These are phyloP conservation scores for Drosophila mayri DNA, from an alignment of 1,140 invertebrate genomes.

Conservation along the genomic window DNA sequence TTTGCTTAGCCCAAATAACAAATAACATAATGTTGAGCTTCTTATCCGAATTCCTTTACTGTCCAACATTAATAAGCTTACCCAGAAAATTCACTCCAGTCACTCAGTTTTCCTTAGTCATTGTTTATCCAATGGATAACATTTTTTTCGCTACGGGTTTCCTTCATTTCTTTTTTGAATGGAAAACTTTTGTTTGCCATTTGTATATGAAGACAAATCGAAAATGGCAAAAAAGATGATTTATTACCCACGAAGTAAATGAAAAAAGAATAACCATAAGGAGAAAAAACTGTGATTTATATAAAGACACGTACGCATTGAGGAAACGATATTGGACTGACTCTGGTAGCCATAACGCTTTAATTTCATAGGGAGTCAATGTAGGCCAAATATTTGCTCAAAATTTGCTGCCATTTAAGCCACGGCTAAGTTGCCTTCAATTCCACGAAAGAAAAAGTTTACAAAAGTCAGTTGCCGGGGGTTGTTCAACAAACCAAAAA, in stretches of 20 bases:
- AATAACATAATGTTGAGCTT: slow-evolving; percentile 28
- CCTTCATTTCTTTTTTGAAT: slow-evolving; percentile 14
- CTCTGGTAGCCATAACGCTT: slow-evolving; percentile 8
- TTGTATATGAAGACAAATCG: slow-evolving; percentile 57
- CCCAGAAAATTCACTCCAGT: slow-evolving; percentile 30
- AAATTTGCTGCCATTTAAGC: slow-evolving; percentile 5
- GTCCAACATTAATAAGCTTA: slow-evolving; percentile 18
- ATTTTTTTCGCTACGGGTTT: slow-evolving; percentile 27
- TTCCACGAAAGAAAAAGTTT: slow-evolving; percentile 15
- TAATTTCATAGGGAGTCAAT: slow-evolving; percentile 17
- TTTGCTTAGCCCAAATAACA: slow-evolving; percentile 9
- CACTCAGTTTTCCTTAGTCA: slow-evolving; percentile 40
- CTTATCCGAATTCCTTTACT: slow-evolving; percentile 1
- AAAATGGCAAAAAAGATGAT: slow-evolving; percentile 57
- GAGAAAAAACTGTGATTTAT: slow-evolving; percentile 43
- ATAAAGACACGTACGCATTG: slow-evolving; percentile 44
- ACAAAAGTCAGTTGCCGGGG: slow-evolving; percentile 29
- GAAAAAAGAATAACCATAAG: slow-evolving; percentile 22
- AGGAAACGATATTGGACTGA: slow-evolving; percentile 16
- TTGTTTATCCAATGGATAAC: slow-evolving; percentile 41
- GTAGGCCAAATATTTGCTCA: slow-evolving; percentile 26
- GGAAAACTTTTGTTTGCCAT: slow-evolving; percentile 47
- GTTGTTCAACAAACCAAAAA: background rate
- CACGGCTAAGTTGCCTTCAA: background rate
- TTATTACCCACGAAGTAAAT: slow-evolving; percentile 40